Evolutionary conservation across 2,797 vertebrate species (phyloP).

Genomic region (Myripristis jacobus): DNA sequence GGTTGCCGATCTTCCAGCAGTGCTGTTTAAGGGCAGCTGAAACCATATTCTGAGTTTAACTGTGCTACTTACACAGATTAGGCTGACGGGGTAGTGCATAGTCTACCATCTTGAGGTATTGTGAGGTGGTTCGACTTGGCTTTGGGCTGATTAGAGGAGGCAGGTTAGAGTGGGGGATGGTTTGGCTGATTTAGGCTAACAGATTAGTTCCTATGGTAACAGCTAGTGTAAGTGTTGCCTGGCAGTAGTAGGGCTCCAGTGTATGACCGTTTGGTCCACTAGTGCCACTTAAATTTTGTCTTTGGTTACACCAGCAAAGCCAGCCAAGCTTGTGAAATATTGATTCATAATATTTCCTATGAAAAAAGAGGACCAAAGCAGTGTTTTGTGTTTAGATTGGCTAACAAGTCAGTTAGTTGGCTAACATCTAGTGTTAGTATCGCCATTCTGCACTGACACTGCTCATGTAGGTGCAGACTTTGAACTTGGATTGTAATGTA

Average conservation of each 20-base stretch:
- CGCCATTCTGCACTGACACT: neutral
- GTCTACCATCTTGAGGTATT: slow-evolving; percentile 64
- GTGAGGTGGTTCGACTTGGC: slow-evolving; percentile 57
- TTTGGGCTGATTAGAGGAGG: slow-evolving; percentile 75
- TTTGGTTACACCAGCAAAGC: slow-evolving; percentile 11
- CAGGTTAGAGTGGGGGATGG: slow-evolving; percentile 74
- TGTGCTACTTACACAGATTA: slow-evolving; percentile 48
- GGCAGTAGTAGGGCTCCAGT: slow-evolving; percentile 32
- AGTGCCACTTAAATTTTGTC: neutral
- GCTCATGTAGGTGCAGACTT: neutral
- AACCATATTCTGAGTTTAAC: slow-evolving; percentile 50
- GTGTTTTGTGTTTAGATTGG: neutral
- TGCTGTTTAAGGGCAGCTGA: neutral
- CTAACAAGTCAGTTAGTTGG: neutral
- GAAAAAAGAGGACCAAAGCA: neutral
- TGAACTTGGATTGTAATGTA: neutral
- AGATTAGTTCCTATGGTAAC: slow-evolving; percentile 65
- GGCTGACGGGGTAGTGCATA: slow-evolving; percentile 40
- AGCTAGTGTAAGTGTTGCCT: slow-evolving; percentile 50
- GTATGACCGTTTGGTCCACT: slow-evolving; percentile 25
- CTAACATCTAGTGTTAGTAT: neutral
- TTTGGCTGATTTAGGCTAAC: slow-evolving; percentile 69
- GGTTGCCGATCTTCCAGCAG: too few relatives aligned
- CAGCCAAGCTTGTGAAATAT: slow-evolving; percentile 9
- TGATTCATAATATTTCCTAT: neutral